Conservation (phyloP, 2,888 invertebrate species). For the Standfussiana lucernea region DNA sequence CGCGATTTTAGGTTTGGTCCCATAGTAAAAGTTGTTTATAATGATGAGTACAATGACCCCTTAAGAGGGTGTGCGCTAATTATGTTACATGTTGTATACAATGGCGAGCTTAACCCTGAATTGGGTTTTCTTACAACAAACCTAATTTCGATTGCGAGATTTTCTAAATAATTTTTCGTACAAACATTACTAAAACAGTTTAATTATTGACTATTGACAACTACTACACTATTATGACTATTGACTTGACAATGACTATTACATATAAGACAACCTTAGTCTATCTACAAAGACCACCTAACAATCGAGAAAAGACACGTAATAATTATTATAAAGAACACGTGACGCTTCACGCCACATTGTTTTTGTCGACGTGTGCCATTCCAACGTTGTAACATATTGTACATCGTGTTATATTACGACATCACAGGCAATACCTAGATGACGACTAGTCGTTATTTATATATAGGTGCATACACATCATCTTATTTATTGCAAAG, state of each 20-base stretch:
- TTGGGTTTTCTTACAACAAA: too few relatives aligned
- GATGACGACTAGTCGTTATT: constrained; percentile 18
- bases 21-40: too few relatives aligned
- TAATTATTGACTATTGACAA: too few relatives aligned
- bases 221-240: too few relatives aligned
- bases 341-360: neutral
- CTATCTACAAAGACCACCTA: neutral
- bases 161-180: too few relatives aligned
- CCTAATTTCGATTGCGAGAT: too few relatives aligned
- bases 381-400: constrained; percentile 24
- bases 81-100: too few relatives aligned
- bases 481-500: constrained; percentile 15
- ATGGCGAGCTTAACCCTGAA: too few relatives aligned
- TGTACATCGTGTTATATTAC: constrained; percentile 6
- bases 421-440: constrained; percentile 49
- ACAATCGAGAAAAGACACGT: constrained; percentile 1
- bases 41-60: too few relatives aligned
- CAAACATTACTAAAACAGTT: neutral
- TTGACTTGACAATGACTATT: neutral
- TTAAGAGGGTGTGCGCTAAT: too few relatives aligned
- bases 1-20: too few relatives aligned
- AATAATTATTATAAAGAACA: constrained; percentile 13
- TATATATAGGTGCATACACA: neutral
- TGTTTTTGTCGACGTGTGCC: constrained; percentile 22
- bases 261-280: neutral